A percentile compares a stretch with the other conserved stretches of the same genome.
phyloP scores from a whole-genome alignment of 2,888 invertebrate genomes.

The Zaprionus obscuricornis region DNA sequence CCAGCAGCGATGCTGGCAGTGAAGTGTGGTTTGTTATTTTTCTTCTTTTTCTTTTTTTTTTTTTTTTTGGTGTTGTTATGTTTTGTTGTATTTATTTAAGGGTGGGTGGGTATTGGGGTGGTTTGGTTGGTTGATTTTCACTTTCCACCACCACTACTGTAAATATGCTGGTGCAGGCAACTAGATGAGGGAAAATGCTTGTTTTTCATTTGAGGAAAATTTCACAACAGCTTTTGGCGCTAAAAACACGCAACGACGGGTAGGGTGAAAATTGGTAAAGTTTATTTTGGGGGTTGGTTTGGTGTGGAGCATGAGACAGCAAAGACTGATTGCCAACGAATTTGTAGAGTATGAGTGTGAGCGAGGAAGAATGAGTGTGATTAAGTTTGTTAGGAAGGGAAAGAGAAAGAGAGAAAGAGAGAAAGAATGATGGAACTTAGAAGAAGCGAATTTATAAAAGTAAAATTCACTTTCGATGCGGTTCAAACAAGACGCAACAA shows the following conservation, averaged over 20 bases:
- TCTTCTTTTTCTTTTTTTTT: conserved; percentile 6
- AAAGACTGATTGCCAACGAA: neutral
- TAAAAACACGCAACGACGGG: conserved; percentile 27
- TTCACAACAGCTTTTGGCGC: conserved; percentile 58
- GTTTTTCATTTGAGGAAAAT: conserved; percentile 75
- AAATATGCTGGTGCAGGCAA: conserved; percentile 3
- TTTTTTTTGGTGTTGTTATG: too few species aligned
- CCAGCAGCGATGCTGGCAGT: conserved; percentile 38
- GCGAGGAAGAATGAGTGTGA: conserved; percentile 4
- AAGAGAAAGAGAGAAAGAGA: conserved; percentile 15
- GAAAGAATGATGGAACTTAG: neutral
- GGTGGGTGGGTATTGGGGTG: conserved; percentile 67
- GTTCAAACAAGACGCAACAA: conserved; percentile 37
- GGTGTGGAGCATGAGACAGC: conserved; percentile 15
- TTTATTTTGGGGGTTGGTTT: conserved; percentile 31
- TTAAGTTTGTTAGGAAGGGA: neutral
- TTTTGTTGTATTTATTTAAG: conserved; percentile 1
- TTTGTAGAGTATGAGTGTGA: neutral
- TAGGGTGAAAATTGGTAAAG: conserved; percentile 12
- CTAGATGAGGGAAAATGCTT: conserved; percentile 49
- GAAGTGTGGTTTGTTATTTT: conserved; percentile 7
- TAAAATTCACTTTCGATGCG: conserved; percentile 74
- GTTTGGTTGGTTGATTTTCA: conserved; percentile 73
- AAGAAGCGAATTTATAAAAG: conserved; percentile 11
- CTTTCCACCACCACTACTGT: conserved; percentile 67